A percentile compares a stretch with the other conserved stretches of the same genome.
Evolutionary conservation across 2,113 vertebrate genomes (phyloP).

Genomic region (Rhombomys opimus): DNA sequence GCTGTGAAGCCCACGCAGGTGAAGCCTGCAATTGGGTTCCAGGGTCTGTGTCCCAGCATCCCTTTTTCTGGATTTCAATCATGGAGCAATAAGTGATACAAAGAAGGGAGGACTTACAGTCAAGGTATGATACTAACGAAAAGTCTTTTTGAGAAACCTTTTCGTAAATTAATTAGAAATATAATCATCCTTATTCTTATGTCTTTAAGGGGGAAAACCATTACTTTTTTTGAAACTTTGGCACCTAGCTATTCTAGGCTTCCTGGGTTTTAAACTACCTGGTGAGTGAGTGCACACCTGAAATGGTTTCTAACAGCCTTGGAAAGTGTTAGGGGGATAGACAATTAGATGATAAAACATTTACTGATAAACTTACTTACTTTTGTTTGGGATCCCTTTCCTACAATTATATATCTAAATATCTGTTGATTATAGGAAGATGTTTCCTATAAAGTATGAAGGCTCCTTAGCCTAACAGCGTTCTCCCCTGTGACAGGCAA

Average conservation of each 20-base stretch:
- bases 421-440: not conserved
- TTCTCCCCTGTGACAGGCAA: not conserved
- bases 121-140: not conserved
- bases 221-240: not conserved
- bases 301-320: not conserved
- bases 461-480: not conserved
- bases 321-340: not conserved
- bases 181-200: not conserved
- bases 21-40: not conserved
- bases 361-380: not conserved
- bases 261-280: not conserved
- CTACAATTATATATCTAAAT: not conserved
- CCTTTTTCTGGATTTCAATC: not conserved
- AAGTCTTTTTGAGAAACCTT: not conserved
- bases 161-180: conserved; percentile 9
- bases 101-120: not conserved
- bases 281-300: not conserved
- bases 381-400: not conserved
- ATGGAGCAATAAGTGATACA: not conserved
- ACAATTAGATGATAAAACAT: not conserved
- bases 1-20: not conserved
- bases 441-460: not conserved
- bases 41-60: not conserved
- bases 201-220: not conserved
- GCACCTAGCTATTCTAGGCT: not conserved